Conservation (phyloP, 37 sponge, comb jelly and placozoan genomes). For the Ephydatia muelleri region DNA sequence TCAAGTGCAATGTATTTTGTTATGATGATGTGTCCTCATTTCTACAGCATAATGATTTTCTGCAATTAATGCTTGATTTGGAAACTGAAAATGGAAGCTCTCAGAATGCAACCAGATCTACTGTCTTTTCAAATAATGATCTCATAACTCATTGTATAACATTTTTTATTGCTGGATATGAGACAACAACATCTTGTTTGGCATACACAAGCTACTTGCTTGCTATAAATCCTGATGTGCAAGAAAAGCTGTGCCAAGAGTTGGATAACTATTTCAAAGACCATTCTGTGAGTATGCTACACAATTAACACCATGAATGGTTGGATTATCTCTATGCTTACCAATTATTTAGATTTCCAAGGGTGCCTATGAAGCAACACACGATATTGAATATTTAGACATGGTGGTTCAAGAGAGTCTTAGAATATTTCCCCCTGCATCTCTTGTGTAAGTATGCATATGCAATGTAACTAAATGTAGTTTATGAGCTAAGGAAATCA, state of each 20-base stretch:
- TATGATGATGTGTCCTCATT: neutral
- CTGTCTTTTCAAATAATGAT: too few relatives aligned
- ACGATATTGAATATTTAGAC: slow-evolving; percentile 61
- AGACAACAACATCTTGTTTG: slow-evolving; percentile 5
- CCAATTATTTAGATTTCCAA: too few relatives aligned
- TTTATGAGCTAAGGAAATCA: too few relatives aligned
- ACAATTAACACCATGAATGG: too few relatives aligned
- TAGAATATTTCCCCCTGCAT: slow-evolving; percentile 53
- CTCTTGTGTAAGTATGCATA: neutral
- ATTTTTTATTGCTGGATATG: neutral
- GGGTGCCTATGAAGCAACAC: slow-evolving; percentile 41
- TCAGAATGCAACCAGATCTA: too few relatives aligned
- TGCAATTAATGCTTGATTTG: too few relatives aligned
- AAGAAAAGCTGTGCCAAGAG: slow-evolving; percentile 21
- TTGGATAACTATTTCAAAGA: slow-evolving; percentile 1
- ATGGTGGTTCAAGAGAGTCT: slow-evolving; percentile 56
- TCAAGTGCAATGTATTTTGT: too few relatives aligned
- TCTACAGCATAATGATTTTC: too few relatives aligned
- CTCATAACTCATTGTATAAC: too few relatives aligned
- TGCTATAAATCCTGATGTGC: slow-evolving; percentile 8
- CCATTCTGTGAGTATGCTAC: neutral
- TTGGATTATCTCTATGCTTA: too few relatives aligned
- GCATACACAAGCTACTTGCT: slow-evolving; percentile 15
- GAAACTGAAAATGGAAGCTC: too few relatives aligned
- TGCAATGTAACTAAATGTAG: too few relatives aligned